Evolutionary conservation across 2,113 vertebrate species (phyloP), one percentile per base, ranked within the genome.

Genomic region (Entelurus aequoreus): DNA sequence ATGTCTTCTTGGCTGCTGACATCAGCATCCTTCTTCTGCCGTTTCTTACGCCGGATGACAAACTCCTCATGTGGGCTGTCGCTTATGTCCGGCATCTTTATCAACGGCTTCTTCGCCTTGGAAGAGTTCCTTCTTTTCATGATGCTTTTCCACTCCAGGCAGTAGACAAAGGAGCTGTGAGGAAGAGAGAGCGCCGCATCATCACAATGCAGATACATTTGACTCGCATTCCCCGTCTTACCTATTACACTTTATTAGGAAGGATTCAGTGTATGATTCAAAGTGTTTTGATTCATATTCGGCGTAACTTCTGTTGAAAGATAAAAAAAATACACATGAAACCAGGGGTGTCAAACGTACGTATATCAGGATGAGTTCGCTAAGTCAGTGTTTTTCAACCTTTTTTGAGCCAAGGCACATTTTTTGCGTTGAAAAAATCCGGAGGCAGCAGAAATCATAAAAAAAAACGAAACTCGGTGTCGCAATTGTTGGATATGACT

Each of bases 111-210:
- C 11, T 46, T 9, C 6, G 2, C 0, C 38, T 57, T 81, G 54
- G 63, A 19, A 13, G 66, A 66, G 13, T 12, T 15, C 46, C 2
- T 16, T 16, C 19, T 21, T 67, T 7, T 37, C 79, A 86, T 83
- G 14, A 59, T 12, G 9, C 1, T 7, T 15, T 51, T 57, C 69
- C 72, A 78, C 54, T 59, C 73, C 5, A 74, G 10, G 12, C 2
- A n/a, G 65, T 63, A 80, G 37, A 80, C 54, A 40, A 73, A 21
- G 3, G 62, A 77, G 28, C 87, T 87, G 72, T 36, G 19, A 64
- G 1, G n/a, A 10, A 56, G 8, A 5, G 49, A 58, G 19, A 35
- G 9, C 15, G 59, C 58, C 10, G 15, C 5, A 15, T 48, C 35
- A 10, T 11, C n/a, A 19, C n/a, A 42, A 19, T 19, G 10, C 1